These are phyloP conservation scores for Thalassoma bifasciatum DNA, from an alignment of 2,113 vertebrate genomes.

Conservation along the genomic window DNA sequence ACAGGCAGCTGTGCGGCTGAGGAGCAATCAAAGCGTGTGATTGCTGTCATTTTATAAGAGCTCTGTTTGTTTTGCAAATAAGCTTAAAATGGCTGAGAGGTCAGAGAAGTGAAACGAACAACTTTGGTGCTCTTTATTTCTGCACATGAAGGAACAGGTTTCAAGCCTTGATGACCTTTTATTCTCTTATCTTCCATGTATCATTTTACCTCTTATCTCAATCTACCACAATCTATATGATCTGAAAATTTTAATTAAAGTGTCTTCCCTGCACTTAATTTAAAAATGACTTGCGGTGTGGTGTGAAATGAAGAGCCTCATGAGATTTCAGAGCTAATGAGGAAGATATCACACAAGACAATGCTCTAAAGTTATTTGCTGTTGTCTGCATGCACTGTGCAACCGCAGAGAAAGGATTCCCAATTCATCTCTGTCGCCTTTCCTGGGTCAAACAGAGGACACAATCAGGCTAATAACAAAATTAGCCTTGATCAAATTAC, in stretches of 20 bases:
- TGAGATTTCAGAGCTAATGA: constrained; percentile 34
- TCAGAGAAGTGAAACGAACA: constrained; percentile 47
- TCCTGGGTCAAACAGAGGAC: constrained; percentile 67
- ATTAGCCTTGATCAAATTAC: constrained; percentile 74
- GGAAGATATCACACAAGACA: constrained; percentile 12
- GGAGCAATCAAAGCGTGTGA: constrained; percentile 79
- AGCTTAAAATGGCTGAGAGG: constrained; percentile 56
- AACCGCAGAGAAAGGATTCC: constrained; percentile 20
- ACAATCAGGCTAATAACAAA: constrained; percentile 76
- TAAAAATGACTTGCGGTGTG: constrained; percentile 4
- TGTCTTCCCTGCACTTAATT: constrained; percentile 4
- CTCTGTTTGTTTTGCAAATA: constrained; percentile 74
- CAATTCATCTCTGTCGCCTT: constrained; percentile 60
- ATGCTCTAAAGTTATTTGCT: constrained; percentile 25
- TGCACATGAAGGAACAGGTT: background rate
- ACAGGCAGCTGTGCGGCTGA: constrained; percentile 79
- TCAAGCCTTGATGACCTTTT: background rate
- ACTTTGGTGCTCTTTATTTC: constrained; percentile 24
- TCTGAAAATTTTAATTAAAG: constrained; percentile 3
- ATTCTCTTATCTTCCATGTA: background rate
- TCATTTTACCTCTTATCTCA: background rate
- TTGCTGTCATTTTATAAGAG: constrained; percentile 73
- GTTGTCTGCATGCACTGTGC: constrained; percentile 20
- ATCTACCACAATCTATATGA: background rate
- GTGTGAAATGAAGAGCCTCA: background rate